These are phyloP conservation scores for Rhinolophus ferrumequinum DNA, from an alignment of 2,113 vertebrate species.

Conservation along the genomic window DNA sequence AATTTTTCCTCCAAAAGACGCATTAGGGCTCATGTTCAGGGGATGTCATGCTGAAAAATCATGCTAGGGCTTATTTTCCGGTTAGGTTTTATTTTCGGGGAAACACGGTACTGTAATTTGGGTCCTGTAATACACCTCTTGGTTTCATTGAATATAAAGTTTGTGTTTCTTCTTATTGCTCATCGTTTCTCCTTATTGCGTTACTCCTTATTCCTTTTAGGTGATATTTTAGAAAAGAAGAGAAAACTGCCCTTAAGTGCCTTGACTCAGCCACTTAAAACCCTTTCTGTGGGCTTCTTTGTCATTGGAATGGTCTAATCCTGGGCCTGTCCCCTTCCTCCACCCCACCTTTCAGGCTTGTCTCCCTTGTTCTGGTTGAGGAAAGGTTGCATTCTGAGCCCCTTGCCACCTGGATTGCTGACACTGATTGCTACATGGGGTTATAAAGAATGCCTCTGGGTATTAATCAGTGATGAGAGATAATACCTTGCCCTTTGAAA, in stretches of 20 bases:
- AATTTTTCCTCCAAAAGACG: no score
- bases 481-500: slow-evolving; percentile 43
- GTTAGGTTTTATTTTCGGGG: no score
- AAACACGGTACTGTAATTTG: no score
- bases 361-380: not conserved
- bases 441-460: not conserved
- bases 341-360: not conserved
- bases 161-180: not conserved
- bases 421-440: not conserved
- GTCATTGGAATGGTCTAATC: not conserved
- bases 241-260: not conserved
- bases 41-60: no score
- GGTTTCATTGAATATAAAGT: not conserved
- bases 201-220: not conserved
- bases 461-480: slow-evolving; percentile 1
- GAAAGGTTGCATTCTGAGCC: not conserved
- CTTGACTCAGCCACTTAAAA: not conserved
- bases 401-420: not conserved
- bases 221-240: slow-evolving; percentile 14
- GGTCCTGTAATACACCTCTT: not conserved
- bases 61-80: no score
- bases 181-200: not conserved
- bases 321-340: not conserved
- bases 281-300: not conserved
- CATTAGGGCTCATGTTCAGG: no score